Base-by-base conservation (phyloP, 1,140 invertebrate species). In the Streblospio benedicti region DNA sequence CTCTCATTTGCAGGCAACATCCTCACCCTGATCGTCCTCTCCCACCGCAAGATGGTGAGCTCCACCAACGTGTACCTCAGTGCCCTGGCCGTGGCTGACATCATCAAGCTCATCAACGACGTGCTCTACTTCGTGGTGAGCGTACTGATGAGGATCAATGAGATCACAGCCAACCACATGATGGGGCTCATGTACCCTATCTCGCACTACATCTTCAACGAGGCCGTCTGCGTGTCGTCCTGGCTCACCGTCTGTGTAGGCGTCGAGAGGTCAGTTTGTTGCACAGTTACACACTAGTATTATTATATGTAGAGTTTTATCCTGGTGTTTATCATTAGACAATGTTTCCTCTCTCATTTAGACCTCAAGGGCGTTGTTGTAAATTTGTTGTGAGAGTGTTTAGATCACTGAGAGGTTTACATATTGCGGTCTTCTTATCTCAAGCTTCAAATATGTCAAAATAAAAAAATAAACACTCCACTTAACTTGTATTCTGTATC, bases 231-330 rank as follows among this genome's bases (percentile, higher is more conserved):
- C 54, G 65, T 71, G 9, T 72, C 91, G 18, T 91, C 94, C 44
- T 98, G 96, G 80, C 82, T 96, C 65, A 97, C 93, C 0, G 83
- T 97, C 45, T 90, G 90, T 1, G 93, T 97, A 16, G 95, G 93
- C 0, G 81, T 95, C 60, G 94, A 98, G 76, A 81, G 59, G 30
- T 35, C 53, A 16, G 53, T 56, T 16, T 1, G 27, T 52, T 41
- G 38, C 12, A 41, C 12, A 41, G 12, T 41, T 41, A n/a, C n/a
- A n/a, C n/a, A n/a, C n/a, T n/a, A n/a, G n/a, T n/a, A n/a, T n/a
- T n/a, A n/a, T n/a, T n/a, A n/a, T n/a, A n/a, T n/a, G n/a, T n/a
- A n/a, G n/a, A n/a, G n/a, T n/a, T n/a, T n/a, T n/a, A n/a, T n/a
- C n/a, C n/a, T n/a, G n/a, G n/a, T n/a, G n/a, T n/a, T n/a, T n/a